These are phyloP conservation scores for Encarsia formosa DNA, from an alignment of 2,888 invertebrate species.

Conservation along the genomic window DNA sequence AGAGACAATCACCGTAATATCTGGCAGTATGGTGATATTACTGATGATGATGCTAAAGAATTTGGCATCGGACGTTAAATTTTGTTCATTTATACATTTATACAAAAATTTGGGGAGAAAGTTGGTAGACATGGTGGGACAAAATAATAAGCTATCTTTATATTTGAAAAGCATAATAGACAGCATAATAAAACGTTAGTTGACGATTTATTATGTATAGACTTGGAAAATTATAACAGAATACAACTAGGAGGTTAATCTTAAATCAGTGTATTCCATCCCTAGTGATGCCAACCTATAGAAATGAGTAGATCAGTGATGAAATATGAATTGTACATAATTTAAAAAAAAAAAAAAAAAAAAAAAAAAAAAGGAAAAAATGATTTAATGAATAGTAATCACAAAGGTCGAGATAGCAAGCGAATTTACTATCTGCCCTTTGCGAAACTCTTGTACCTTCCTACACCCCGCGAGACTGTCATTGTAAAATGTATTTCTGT, in stretches of 20 bases:
- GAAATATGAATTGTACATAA: conserved; percentile 28
- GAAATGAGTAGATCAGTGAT: conserved; percentile 23
- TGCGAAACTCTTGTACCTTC: conserved; percentile 25
- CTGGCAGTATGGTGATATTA: conserved; percentile 99
- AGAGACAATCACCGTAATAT: conserved; percentile 82
- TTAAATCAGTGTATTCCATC: conserved; percentile 25
- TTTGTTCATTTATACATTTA: conserved; percentile 25
- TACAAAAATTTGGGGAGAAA: conserved; percentile 23
- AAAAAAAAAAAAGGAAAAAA: conserved; percentile 22
- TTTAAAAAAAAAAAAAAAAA: conserved; percentile 23
- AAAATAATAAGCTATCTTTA: conserved; percentile 25
- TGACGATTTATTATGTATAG: conserved; percentile 23
- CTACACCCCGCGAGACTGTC: conserved; percentile 28
- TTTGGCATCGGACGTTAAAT: conserved; percentile 33
- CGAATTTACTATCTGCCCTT: conserved; percentile 25
- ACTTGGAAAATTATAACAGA: conserved; percentile 24
- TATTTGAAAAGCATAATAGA: conserved; percentile 24
- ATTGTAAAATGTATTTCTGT: conserved; percentile 30
- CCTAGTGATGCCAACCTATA: conserved; percentile 21
- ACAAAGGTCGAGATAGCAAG: conserved; percentile 24
- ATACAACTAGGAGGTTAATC: conserved; percentile 16
- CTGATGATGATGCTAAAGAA: conserved; percentile 72
- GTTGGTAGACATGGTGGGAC: conserved; percentile 26
- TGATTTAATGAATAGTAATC: too few relatives aligned
- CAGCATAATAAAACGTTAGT: conserved; percentile 27